Percentiles rank a stretch among this genome's conserved stretches.
Evolutionary conservation across 2,113 vertebrate genomes (phyloP).

Genomic region (Anser brachyrhynchus): DNA sequence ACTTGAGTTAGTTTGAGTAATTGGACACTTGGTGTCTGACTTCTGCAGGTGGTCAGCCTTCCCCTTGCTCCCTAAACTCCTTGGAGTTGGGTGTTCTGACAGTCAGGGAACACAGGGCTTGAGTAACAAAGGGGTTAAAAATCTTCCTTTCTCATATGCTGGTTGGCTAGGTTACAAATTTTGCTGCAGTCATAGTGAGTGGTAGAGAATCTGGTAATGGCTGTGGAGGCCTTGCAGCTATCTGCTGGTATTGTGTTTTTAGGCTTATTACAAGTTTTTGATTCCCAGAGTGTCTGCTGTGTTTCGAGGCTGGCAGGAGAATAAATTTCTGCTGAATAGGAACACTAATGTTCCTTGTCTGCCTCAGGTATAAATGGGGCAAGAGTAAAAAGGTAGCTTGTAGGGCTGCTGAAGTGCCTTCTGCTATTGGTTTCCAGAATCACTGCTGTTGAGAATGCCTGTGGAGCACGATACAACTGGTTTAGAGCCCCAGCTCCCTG

Average conservation of each 20-base stretch:
- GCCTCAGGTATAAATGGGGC: background rate
- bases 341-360: background rate
- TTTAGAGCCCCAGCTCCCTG: background rate
- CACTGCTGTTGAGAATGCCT: background rate
- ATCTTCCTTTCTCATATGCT: background rate
- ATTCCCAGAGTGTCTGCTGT: background rate
- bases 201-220: background rate
- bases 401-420: background rate
- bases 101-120: background rate
- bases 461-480: background rate
- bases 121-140: background rate
- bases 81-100: background rate
- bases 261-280: background rate
- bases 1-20: conserved; percentile 41
- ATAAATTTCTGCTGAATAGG: background rate
- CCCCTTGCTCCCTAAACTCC: background rate
- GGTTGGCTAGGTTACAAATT: background rate
- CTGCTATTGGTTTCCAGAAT: background rate
- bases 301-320: background rate
- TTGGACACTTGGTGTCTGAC: background rate
- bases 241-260: background rate
- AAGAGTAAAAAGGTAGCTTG: background rate
- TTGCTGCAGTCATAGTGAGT: background rate
- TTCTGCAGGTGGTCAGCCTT: background rate
- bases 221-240: background rate